phyloP scores from a whole-genome alignment of 1,140 invertebrate genomes.

The Atta colombica region DNA sequence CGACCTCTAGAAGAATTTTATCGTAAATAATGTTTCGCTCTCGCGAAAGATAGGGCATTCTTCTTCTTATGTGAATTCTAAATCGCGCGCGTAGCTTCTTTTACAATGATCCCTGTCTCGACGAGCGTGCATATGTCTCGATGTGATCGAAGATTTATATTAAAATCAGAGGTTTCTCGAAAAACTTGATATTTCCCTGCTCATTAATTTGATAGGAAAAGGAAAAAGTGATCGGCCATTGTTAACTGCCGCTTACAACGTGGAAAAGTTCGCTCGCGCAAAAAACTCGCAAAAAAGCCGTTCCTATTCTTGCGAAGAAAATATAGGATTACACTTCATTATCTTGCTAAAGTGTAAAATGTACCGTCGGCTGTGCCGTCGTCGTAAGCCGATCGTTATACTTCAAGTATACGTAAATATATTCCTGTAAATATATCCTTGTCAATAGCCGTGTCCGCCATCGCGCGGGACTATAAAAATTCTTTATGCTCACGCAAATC shows the following conservation, averaged over 20 bases:
- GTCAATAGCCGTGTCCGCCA: slow-evolving; percentile 38
- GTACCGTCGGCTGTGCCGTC: slow-evolving; percentile 63
- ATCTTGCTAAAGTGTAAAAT: slow-evolving; percentile 67
- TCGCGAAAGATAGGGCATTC: slow-evolving; percentile 1
- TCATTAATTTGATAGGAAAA: slow-evolving; percentile 55
- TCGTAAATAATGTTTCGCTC: slow-evolving; percentile 35
- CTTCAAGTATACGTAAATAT: slow-evolving; percentile 60
- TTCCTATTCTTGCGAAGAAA: slow-evolving; percentile 72
- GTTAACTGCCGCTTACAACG: slow-evolving; percentile 57
- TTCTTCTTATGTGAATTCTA: slow-evolving; percentile 22
- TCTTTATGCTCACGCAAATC: slow-evolving; percentile 7
- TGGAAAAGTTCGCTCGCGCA: slow-evolving; percentile 42
- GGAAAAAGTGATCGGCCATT: slow-evolving; percentile 51
- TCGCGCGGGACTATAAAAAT: slow-evolving; percentile 30
- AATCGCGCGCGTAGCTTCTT: not conserved
- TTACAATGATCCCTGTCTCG: not conserved
- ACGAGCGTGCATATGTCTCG: not conserved
- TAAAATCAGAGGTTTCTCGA: slow-evolving; percentile 44
- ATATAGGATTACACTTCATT: slow-evolving; percentile 72
- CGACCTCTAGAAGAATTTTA: slow-evolving; percentile 13
- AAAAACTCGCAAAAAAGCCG: slow-evolving; percentile 56
- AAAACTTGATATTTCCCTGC: slow-evolving; percentile 57
- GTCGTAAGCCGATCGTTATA: slow-evolving; percentile 73
- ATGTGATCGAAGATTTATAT: slow-evolving; percentile 31
- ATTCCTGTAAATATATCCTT: slow-evolving; percentile 60